Evolutionary conservation across 1,140 invertebrate genomes (phyloP), one percentile per base, ranked within the genome.

Genomic region (Drosophila kanapiae): DNA sequence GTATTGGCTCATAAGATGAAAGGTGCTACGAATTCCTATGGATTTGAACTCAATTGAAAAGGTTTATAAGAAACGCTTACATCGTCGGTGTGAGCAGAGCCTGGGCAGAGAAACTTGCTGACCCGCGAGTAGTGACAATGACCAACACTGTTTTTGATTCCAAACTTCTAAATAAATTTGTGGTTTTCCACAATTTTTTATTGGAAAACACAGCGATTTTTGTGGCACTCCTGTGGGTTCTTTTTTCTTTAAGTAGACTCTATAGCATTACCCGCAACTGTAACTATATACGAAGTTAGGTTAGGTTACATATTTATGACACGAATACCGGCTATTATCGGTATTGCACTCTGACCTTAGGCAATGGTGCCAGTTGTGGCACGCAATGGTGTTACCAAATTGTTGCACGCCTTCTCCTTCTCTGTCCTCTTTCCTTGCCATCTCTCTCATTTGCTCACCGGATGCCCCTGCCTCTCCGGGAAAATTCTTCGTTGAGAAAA

Each of bases 311-410:
- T 60, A 72, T 74, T 74, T 74, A 72, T 72, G 69, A 72, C 67
- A 72, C 51, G 69, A 51, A 51, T 31, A 45, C 51, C 45, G 45
- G 35, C 14, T 58, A n/a, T 37, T 60, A 53, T 49, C 49, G 54
- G 38, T 70, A 57, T 37, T 79, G 76, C 76, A 79, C 76, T 79
- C 63, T 79, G 76, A 79, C 76, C 76, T 79, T 79, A 71, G 54
- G 40, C 76, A 71, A 63, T 58, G 75, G 67, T 77, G 65, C 65
- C 76, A 71, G 37, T 58, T 70, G 67, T 62, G 75, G 37, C 67
- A 72, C 60, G 60, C 45, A 59, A 57, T 48, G 53, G 31, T 29
- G 48, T 33, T 27, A 43, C 37, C 49, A 49, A 72, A 71, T 72
- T 79, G 75, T 78, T 79, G 76, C 76, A 78, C 58, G 75, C 40